phyloP scores from a whole-genome alignment of 1,140 invertebrate species.

The Ylistrum balloti region DNA sequence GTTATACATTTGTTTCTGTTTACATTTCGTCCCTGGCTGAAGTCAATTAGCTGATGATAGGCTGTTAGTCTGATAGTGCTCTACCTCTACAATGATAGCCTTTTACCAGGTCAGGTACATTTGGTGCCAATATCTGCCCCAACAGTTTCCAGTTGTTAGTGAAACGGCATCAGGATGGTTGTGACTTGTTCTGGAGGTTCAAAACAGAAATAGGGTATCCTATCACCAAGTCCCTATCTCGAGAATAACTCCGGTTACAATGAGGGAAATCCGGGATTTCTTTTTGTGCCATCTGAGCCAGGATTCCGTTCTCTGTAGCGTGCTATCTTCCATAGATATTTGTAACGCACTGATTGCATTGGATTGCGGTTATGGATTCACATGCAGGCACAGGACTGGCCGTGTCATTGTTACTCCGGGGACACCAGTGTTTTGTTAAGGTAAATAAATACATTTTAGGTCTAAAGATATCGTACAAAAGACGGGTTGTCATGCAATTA shows the following conservation, averaged over 20 bases:
- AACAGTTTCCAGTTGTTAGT: not conserved
- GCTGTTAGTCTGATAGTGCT: not conserved
- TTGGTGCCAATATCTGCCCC: not conserved
- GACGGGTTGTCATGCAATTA: too few species aligned
- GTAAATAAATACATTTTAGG: not conserved
- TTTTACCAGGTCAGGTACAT: not conserved
- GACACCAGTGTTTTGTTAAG: not conserved
- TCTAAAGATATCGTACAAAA: too few species aligned
- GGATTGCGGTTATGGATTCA: conserved; percentile 1
- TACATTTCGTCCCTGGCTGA: conserved; percentile 22
- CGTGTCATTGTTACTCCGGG: not conserved
- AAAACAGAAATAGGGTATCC: not conserved
- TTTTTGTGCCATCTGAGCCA: not conserved
- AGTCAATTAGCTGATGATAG: not conserved
- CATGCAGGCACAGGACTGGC: too few species aligned
- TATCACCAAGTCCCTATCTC: not conserved
- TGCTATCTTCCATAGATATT: conserved; percentile 24
- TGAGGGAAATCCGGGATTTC: not conserved
- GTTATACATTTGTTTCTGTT: not conserved
- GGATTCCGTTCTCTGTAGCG: not conserved
- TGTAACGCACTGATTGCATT: not conserved
- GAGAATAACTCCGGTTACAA: not conserved
- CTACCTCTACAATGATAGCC: not conserved
- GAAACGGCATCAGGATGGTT: too few species aligned
- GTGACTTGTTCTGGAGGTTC: not conserved